A percentile compares a stretch with the other conserved stretches of the same genome.
phyloP scores from a whole-genome alignment of 2,888 invertebrate genomes.

The Lottia gigantea region DNA sequence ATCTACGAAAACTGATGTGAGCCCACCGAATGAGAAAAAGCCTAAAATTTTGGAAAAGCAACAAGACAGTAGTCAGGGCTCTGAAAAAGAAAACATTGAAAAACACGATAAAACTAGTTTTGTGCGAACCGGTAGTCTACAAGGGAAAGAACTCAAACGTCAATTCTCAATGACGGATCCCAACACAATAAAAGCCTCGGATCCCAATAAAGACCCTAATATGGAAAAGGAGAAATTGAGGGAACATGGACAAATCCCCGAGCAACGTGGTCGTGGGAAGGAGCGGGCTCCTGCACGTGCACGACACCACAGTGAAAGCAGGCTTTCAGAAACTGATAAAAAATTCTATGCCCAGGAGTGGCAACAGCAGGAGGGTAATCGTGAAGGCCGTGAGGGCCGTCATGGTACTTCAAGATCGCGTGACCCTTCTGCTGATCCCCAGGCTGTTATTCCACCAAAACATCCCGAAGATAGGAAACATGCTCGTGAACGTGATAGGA shows the following conservation, averaged over 20 bases:
- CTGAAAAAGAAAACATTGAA: conserved; percentile 62
- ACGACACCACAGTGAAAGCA: conserved; percentile 53
- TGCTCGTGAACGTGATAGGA: conserved; percentile 1
- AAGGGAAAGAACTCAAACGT: conserved; percentile 59
- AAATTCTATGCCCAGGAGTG: conserved; percentile 44
- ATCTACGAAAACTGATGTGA: conserved; percentile 48
- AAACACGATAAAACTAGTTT: conserved; percentile 41
- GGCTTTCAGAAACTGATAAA: conserved; percentile 52
- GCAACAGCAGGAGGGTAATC: conserved; percentile 18
- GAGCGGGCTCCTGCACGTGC: conserved; percentile 53
- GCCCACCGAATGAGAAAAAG: conserved; percentile 62
- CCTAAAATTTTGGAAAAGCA: conserved; percentile 50
- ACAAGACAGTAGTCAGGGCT: conserved; percentile 52
- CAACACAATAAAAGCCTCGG: conserved; percentile 26
- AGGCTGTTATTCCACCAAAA: conserved; percentile 16
- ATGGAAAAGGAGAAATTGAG: conserved; percentile 43
- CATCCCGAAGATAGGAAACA: conserved; percentile 16
- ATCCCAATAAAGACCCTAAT: conserved; percentile 14
- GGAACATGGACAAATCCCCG: conserved; percentile 45
- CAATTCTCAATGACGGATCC: conserved; percentile 63
- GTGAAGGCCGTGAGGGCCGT: conserved; percentile 37
- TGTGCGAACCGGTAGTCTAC: conserved; percentile 50
- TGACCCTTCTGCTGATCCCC: conserved; percentile 29
- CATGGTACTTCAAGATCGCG: conserved; percentile 36
- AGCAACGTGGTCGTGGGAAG: conserved; percentile 45